Conservation (phyloP, 2,113 vertebrate genomes). For the Oreochromis spilurus region DNA sequence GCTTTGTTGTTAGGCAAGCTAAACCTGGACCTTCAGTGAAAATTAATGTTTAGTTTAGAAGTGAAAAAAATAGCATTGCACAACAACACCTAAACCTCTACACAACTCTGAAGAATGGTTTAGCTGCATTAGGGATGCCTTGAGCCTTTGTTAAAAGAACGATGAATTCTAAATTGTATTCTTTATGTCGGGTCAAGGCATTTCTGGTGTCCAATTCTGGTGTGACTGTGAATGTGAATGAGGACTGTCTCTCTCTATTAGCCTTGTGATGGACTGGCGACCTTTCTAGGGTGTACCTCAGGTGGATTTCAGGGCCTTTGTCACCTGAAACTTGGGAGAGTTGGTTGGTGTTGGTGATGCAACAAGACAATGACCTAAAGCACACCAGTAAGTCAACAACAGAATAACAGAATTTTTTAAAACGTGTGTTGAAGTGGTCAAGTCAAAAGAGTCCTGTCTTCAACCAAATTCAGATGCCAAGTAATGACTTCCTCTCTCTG, state of each 20-base stretch:
- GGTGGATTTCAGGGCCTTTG: background rate
- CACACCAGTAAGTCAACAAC: background rate
- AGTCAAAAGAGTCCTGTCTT: background rate
- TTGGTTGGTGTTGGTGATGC: background rate
- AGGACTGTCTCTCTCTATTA: background rate
- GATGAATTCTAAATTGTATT: background rate
- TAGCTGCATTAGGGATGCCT: background rate
- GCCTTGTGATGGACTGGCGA: background rate
- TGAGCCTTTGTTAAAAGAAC: background rate
- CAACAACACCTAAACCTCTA: background rate
- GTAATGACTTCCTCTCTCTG: background rate
- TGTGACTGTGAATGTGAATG: background rate
- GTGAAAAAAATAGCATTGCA: background rate
- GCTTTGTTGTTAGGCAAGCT: background rate
- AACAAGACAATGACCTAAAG: background rate
- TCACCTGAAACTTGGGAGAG: background rate
- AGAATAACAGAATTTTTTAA: background rate
- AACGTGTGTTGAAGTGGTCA: background rate
- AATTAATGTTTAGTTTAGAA: background rate
- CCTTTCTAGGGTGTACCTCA: background rate
- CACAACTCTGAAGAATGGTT: background rate
- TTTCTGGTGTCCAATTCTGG: background rate
- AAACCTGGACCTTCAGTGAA: accelerated
- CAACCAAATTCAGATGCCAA: background rate
- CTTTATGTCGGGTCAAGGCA: background rate